Base-by-base conservation (phyloP, 2,113 vertebrate genomes). In the Lasiurus cinereus region DNA sequence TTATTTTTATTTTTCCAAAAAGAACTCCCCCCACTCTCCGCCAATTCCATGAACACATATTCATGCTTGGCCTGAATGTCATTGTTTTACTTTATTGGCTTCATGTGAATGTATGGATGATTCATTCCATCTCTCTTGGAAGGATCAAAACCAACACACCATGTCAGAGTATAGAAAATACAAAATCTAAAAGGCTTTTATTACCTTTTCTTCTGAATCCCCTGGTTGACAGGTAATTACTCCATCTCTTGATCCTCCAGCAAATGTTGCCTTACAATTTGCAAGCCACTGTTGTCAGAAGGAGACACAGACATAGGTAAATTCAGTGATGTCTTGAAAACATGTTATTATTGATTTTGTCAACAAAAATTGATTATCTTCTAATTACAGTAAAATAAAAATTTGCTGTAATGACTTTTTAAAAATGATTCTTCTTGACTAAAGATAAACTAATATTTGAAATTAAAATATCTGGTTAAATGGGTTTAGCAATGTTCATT, bases 191-290 rank as follows among this genome's bases (percentile, higher is more conserved):
- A 43, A 91, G 90, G 59, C 69, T 62, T 92, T 93, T 67, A 67
- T 98, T 99, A 99, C 99, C 99, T 99, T 99, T 97, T 99, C 99
- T 97, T 99, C 99, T 0, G 99, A 99, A 97, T 99, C 99, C 90
- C 99, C 99, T 31, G 99, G 99, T 96, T 99, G 98, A 93, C 98
- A 98, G 66, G 98, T 99, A 89, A 99, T 98, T 43, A 99, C 99
- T 33, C 99, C 99, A 85, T 99, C 99, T 97, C 98, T 98, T 27
- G 99, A 99, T 93, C 99, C 99, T 67, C 99, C 99, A 94, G 99
- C 99, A 98, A 99, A 99, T 0, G 99, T 99, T 97, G 99, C 99
- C 96, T 99, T 99, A 97, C 99, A 99, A 96, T 99, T 99, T 97
- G 99, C 99, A 96, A 99, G 98, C 99, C 99, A 99, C 99, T 99